Evolutionary conservation across 2,797 vertebrate species (phyloP).

Genomic region (Betta splendens): DNA sequence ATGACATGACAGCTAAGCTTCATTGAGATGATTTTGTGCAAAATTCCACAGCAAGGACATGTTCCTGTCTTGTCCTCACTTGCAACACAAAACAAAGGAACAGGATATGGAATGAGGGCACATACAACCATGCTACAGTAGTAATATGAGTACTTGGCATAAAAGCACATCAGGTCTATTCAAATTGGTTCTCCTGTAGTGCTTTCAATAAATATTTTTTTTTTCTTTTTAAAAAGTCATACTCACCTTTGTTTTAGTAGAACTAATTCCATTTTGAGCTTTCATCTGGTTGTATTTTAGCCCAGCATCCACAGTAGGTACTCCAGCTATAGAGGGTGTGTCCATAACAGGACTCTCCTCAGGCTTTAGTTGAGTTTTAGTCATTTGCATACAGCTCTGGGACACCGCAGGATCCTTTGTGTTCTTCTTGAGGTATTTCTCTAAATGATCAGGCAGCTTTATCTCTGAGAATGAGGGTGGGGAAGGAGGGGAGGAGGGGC

Average conservation of each 20-base stretch:
- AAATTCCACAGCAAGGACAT: slow-evolving; percentile 26
- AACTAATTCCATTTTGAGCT: slow-evolving; percentile 45
- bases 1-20: slow-evolving; percentile 4
- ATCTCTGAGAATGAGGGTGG: slow-evolving; percentile 74
- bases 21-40: slow-evolving; percentile 13
- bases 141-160: background rate
- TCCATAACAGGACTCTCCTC: slow-evolving; percentile 55
- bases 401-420: slow-evolving; percentile 56
- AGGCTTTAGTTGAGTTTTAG: slow-evolving; percentile 30
- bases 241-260: slow-evolving; percentile 61
- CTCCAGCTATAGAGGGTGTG: slow-evolving; percentile 13
- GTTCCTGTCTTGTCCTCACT: slow-evolving; percentile 43
- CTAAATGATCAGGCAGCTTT: slow-evolving; percentile 81
- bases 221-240: no score
- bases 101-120: slow-evolving; percentile 10
- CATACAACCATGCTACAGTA: slow-evolving; percentile 13
- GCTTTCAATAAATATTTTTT: no score
- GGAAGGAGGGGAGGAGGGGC: slow-evolving; percentile 54
- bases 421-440: slow-evolving; percentile 81
- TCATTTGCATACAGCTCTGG: slow-evolving; percentile 5
- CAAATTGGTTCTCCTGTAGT: background rate
- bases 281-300: slow-evolving; percentile 62
- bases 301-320: slow-evolving; percentile 54
- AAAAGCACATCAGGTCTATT: slow-evolving; percentile 11
- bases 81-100: slow-evolving; percentile 42